These are phyloP conservation scores for Lordiphosa fenestrarum DNA, from an alignment of 2,888 invertebrate species.

Conservation along the genomic window DNA sequence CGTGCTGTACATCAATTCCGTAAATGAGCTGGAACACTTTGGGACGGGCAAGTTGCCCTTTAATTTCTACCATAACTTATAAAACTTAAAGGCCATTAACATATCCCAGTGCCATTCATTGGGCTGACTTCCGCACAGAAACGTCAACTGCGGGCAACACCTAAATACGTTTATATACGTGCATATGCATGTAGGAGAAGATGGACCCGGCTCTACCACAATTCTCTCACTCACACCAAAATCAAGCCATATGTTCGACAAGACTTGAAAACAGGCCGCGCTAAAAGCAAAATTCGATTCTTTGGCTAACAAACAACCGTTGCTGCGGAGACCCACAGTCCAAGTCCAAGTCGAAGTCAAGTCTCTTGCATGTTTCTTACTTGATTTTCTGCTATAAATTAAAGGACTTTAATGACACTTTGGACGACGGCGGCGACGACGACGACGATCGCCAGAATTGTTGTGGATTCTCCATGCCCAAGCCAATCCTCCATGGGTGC, in stretches of 20 bases:
- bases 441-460: conserved; percentile 61
- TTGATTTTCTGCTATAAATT: conserved; percentile 74
- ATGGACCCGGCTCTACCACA: conserved; percentile 23
- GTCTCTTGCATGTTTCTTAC: conserved; percentile 71
- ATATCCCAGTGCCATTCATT: conserved; percentile 55
- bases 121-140: conserved; percentile 59
- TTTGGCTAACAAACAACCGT: conserved; percentile 71
- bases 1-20: conserved; percentile 38
- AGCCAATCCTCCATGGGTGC: conserved; percentile 59
- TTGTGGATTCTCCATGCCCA: conserved; percentile 23
- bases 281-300: conserved; percentile 74
- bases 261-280: conserved; percentile 71
- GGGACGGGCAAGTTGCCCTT: conserved; percentile 6
- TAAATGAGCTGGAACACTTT: conserved; percentile 28
- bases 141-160: conserved; percentile 53
- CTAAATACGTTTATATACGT: conserved; percentile 22
- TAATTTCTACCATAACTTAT: conserved; percentile 58
- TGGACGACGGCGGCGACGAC: conserved; percentile 69
- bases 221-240: conserved; percentile 9
- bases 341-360: conserved; percentile 36
- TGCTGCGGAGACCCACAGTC: conserved; percentile 36
- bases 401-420: conserved; percentile 74
- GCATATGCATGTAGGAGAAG: not conserved
- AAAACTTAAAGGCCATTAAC: conserved; percentile 66
- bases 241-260: conserved; percentile 70